These are phyloP conservation scores for Spatulosminthurus flaviceps DNA, from an alignment of 2,888 invertebrate genomes.

Conservation along the genomic window DNA sequence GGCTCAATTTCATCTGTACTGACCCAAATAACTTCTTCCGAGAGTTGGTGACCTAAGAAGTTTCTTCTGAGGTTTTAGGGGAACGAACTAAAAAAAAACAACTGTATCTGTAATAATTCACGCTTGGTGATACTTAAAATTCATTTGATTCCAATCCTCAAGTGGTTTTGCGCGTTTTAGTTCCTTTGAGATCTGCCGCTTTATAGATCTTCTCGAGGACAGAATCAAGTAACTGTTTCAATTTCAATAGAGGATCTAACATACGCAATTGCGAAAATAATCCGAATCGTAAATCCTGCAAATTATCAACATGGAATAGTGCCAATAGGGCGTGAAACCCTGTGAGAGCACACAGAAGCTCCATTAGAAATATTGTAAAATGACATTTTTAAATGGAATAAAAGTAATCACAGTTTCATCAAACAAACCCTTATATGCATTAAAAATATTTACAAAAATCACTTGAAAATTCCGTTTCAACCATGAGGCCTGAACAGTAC, in stretches of 20 bases:
- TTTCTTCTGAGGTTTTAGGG: not conserved
- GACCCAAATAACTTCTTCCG: not conserved
- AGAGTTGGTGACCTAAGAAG: not conserved
- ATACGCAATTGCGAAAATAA: not conserved
- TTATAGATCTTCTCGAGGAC: not conserved
- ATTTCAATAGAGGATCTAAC: not conserved
- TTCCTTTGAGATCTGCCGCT: not conserved
- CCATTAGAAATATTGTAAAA: not conserved
- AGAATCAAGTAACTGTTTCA: too few species aligned
- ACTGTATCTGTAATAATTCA: not conserved
- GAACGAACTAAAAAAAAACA: too few species aligned
- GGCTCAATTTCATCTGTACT: not conserved
- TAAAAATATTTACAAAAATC: not conserved
- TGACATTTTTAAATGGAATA: slow-evolving; percentile 4
- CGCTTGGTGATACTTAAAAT: not conserved
- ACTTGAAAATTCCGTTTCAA: too few species aligned
- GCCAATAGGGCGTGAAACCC: slow-evolving; percentile 6
- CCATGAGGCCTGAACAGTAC: too few species aligned
- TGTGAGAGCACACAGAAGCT: not conserved
- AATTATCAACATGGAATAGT: slow-evolving; percentile 11
- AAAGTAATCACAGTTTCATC: not conserved
- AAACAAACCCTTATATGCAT: not conserved
- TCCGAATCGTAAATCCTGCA: not conserved
- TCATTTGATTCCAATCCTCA: not conserved
- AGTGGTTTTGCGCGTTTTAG: not conserved